phyloP scores from a whole-genome alignment of 2,113 vertebrate species.

The Tylochromis polylepis region DNA sequence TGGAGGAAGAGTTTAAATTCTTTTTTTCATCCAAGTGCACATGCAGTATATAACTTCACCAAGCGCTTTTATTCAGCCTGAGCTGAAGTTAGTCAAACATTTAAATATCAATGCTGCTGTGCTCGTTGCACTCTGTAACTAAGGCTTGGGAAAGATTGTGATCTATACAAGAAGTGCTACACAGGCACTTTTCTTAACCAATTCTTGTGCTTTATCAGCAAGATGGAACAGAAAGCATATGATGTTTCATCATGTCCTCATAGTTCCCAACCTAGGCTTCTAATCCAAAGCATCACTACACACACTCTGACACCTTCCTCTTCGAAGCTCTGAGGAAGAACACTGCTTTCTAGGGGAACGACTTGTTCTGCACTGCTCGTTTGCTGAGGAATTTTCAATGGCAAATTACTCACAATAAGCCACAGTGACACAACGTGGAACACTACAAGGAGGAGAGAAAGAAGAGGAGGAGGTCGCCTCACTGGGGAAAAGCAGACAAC shows the following conservation, averaged over 20 bases:
- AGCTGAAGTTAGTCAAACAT: slow-evolving; percentile 42
- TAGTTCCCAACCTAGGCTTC: slow-evolving; percentile 30
- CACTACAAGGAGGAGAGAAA: slow-evolving; percentile 21
- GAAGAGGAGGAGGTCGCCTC: slow-evolving; percentile 31
- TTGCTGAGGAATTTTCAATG: slow-evolving; percentile 42
- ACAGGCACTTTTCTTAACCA: slow-evolving; percentile 41
- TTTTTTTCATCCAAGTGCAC: background rate
- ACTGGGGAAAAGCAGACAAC: slow-evolving; percentile 29
- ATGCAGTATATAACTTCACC: background rate
- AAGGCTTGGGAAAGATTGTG: slow-evolving; percentile 30
- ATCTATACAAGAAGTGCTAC: slow-evolving; percentile 49
- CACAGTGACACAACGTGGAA: slow-evolving; percentile 21
- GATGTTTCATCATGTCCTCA: slow-evolving; percentile 46
- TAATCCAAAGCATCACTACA: slow-evolving; percentile 27
- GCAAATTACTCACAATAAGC: slow-evolving; percentile 62
- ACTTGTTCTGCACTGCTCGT: slow-evolving; percentile 35
- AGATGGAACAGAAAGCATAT: slow-evolving; percentile 26
- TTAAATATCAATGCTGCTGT: slow-evolving; percentile 6
- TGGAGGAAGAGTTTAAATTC: background rate
- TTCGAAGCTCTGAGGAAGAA: background rate
- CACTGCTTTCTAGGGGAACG: slow-evolving; percentile 33
- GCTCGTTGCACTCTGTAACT: slow-evolving; percentile 8
- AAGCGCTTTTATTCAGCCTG: background rate
- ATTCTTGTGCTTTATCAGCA: slow-evolving; percentile 47
- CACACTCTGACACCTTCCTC: slow-evolving; percentile 24